Conservation (phyloP, 1,140 invertebrate species). For the Heliconius eleuchia region DNA sequence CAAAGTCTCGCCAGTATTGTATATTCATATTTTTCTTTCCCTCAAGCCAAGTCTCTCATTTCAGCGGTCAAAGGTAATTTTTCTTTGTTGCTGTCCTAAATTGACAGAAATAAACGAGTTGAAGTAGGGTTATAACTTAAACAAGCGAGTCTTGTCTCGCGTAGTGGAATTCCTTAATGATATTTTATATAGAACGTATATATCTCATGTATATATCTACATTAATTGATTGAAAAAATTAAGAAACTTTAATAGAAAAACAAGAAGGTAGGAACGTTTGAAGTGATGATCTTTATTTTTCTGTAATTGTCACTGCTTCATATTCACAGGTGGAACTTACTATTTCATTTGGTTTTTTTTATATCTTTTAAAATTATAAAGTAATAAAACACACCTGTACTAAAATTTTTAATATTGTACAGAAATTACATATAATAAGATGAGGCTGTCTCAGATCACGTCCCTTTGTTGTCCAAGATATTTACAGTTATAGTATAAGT, state of each 20-base stretch:
- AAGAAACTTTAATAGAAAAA: too few relatives aligned
- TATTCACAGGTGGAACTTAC: too few relatives aligned
- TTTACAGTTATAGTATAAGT: background rate
- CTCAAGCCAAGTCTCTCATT: slow-evolving; percentile 34
- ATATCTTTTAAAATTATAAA: too few relatives aligned
- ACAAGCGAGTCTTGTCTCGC: slow-evolving; percentile 1
- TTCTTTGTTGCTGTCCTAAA: slow-evolving; percentile 34
- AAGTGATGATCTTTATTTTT: too few relatives aligned
- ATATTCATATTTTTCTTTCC: slow-evolving; percentile 15
- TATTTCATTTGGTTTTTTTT: too few relatives aligned
- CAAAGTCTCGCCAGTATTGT: slow-evolving; percentile 18
- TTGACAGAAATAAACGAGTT: slow-evolving; percentile 35
- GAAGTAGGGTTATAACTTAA: slow-evolving; percentile 24
- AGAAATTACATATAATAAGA: background rate
- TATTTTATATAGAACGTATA: too few relatives aligned
- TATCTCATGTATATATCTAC: too few relatives aligned
- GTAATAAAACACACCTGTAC: too few relatives aligned
- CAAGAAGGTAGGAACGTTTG: too few relatives aligned
- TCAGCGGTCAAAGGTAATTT: slow-evolving; percentile 36
- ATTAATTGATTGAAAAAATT: too few relatives aligned
- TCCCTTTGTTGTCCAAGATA: background rate
- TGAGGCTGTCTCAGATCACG: background rate
- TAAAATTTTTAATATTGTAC: too few relatives aligned
- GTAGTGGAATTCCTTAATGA: background rate
- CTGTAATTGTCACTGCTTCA: too few relatives aligned